These are phyloP conservation scores for Darevskia nairensis DNA, from an alignment of 2,797 vertebrate genomes.

Conservation along the genomic window DNA sequence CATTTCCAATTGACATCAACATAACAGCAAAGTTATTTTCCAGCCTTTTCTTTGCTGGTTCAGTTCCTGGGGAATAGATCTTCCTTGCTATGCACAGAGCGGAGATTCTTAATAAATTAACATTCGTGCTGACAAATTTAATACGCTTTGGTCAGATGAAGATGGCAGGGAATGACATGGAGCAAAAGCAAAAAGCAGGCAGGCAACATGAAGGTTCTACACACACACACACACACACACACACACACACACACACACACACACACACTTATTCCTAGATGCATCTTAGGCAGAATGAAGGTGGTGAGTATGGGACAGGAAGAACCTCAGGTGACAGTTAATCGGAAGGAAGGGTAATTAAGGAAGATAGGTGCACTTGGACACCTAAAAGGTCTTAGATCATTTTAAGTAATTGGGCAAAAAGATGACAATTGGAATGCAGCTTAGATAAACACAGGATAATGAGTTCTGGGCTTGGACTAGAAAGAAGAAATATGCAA, in stretches of 20 bases:
- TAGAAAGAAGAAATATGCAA: conserved; percentile 44
- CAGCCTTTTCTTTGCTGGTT: conserved; percentile 23
- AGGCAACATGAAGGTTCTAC: conserved; percentile 36
- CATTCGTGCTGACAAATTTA: conserved; percentile 47
- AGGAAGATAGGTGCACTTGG: conserved; percentile 53
- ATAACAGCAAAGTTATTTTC: conserved; percentile 44
- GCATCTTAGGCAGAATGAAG: conserved; percentile 22
- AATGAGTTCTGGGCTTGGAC: conserved; percentile 50
- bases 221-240: not conserved
- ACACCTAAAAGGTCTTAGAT: conserved; percentile 63
- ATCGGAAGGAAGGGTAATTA: conserved; percentile 59
- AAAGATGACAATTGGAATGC: conserved; percentile 63
- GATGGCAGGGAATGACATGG: conserved; percentile 48
- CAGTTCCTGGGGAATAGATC: conserved; percentile 43
- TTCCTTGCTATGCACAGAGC: conserved; percentile 51
- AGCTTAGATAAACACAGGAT: conserved; percentile 53
- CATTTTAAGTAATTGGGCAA: conserved; percentile 63
- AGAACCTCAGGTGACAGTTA: conserved; percentile 45
- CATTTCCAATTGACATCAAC: not conserved
- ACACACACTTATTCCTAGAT: conserved; percentile 55
- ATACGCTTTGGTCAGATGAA: conserved; percentile 54
- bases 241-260: no score
- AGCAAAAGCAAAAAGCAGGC: conserved; percentile 54
- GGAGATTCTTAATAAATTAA: conserved; percentile 54
- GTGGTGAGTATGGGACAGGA: conserved; percentile 21